A percentile compares a stretch with the other conserved stretches of the same genome.
Conservation (phyloP, 2,888 invertebrate species). For the Polydrusus pterygomalis region DNA sequence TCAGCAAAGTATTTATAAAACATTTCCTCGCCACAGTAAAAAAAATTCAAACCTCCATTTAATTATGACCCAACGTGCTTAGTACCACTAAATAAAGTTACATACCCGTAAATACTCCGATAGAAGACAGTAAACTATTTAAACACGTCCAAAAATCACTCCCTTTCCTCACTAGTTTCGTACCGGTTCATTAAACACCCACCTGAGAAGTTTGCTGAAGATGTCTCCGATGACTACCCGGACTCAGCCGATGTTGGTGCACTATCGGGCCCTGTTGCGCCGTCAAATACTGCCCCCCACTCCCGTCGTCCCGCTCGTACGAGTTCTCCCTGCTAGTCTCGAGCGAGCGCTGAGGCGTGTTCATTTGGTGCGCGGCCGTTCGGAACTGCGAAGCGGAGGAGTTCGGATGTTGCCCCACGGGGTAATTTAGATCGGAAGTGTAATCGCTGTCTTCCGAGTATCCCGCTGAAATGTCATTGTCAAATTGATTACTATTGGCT, state of each 20-base stretch:
- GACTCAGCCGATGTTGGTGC: slow-evolving; percentile 69
- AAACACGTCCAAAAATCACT: no score
- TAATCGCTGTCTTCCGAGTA: slow-evolving; percentile 98
- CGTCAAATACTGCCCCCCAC: slow-evolving; percentile 63
- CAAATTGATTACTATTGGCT: slow-evolving; percentile 71
- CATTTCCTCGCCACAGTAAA: no score
- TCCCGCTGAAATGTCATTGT: slow-evolving; percentile 82
- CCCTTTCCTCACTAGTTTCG: no score
- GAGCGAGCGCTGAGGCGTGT: slow-evolving; percentile 85
- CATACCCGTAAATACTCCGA: no score
- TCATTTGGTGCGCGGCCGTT: slow-evolving; percentile 84
- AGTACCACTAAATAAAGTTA: no score
- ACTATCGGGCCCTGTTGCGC: slow-evolving; percentile 60
- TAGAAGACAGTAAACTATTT: no score
- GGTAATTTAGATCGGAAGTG: slow-evolving; percentile 96
- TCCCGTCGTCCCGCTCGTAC: slow-evolving; percentile 84
- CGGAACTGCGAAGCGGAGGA: slow-evolving; percentile 93
- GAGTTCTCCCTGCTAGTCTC: slow-evolving; percentile 89
- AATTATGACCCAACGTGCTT: no score
- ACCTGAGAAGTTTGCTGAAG: not conserved
- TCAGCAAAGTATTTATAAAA: no score
- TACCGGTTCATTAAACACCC: not conserved
- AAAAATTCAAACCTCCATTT: no score
- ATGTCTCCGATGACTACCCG: slow-evolving; percentile 65
- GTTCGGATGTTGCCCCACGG: slow-evolving; percentile 91